Base-by-base conservation (phyloP, 2,888 invertebrate genomes). In the Druceiella hillmani region DNA sequence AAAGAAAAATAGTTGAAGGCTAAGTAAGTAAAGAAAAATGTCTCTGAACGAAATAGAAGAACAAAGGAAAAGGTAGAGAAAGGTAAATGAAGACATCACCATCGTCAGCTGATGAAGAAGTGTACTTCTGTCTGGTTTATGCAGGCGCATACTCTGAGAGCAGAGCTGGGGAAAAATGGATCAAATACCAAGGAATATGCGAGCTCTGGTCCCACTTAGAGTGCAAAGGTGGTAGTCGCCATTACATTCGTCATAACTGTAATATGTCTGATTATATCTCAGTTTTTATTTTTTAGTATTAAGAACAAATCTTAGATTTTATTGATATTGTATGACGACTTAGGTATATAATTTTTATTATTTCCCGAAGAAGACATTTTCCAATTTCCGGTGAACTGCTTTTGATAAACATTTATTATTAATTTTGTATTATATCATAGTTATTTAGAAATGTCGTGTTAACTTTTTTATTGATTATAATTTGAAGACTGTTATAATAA, bases 241-340 rank as follows among this genome's bases (percentile, higher is more conserved):
- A 43, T 36, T 46, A 48, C 20, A 41, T 50, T 40, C 48, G 46
- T 35, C 48, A 46, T 16, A 49, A 49, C 40, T 50, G 49, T 38
- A 34, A 44, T 31, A 41, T n/a, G 42, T 42, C 41, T 37, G 31
- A 43, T 13, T 43, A 34, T 33, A 39, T 35, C 33, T 35, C 29
- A 38, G n/a, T n/a, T n/a, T n/a, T n/a, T n/a, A n/a, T n/a, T n/a
- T n/a, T n/a, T n/a, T n/a, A n/a, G n/a, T n/a, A n/a, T n/a, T n/a
- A n/a, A n/a, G n/a, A n/a, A n/a, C n/a, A n/a, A n/a, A n/a, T n/a
- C n/a, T n/a, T n/a, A n/a, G n/a, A n/a, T n/a, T n/a, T n/a, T n/a
- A n/a, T n/a, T n/a, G n/a, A n/a, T n/a, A n/a, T n/a, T n/a, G n/a
- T n/a, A n/a, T n/a, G n/a, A n/a, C n/a, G n/a, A n/a, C n/a, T n/a